Conservation (phyloP, 2,888 invertebrate genomes). For the Epinotia bilunana region DNA sequence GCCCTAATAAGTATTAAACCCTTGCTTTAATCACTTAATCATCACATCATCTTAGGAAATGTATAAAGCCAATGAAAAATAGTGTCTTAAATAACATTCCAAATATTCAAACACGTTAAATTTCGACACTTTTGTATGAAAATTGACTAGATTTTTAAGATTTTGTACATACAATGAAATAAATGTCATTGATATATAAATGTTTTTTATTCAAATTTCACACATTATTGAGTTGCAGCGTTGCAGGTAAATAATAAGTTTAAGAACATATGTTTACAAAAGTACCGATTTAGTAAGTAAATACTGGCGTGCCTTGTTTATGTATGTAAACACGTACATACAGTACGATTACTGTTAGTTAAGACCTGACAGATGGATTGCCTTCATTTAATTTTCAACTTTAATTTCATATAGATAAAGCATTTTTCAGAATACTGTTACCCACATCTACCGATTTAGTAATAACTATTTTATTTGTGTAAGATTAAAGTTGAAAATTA, state of each 20-base stretch:
- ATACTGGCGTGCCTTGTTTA: neutral
- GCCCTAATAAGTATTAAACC: conserved; percentile 59
- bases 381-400: no score
- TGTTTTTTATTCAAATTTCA: conserved; percentile 56
- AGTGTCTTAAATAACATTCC: conserved; percentile 83
- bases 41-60: conserved; percentile 67
- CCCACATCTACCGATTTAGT: no score
- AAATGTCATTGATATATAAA: conserved; percentile 81
- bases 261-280: conserved; percentile 10
- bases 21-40: conserved; percentile 71
- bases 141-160: conserved; percentile 80
- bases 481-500: no score
- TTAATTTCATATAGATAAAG: no score
- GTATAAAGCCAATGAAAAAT: conserved; percentile 77
- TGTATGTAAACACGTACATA: neutral
- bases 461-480: no score
- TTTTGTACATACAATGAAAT: conserved; percentile 85
- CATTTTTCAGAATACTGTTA: no score
- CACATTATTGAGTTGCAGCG: neutral
- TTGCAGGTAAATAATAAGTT: conserved; percentile 4
- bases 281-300: neutral
- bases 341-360: no score
- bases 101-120: conserved; percentile 79
- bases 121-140: conserved; percentile 84
- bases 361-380: no score